These are phyloP conservation scores for Hyphantria cunea DNA, from an alignment of 1,140 invertebrate genomes.

Conservation along the genomic window DNA sequence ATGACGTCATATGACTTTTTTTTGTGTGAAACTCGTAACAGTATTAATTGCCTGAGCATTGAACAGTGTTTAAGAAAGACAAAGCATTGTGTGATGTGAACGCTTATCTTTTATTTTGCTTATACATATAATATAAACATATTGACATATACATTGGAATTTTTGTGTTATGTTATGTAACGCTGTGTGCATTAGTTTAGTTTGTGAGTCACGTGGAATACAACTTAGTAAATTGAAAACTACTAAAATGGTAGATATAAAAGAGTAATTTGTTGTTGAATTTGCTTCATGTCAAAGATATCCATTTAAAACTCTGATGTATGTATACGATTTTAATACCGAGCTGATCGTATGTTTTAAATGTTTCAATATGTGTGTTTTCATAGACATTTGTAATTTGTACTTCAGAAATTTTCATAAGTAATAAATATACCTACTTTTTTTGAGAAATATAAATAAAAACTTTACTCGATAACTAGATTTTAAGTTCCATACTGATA, in stretches of 20 bases:
- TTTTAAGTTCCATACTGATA: too few species aligned
- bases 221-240: too few species aligned
- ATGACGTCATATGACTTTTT: not conserved
- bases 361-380: too few species aligned
- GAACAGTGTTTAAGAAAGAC: slow-evolving; percentile 36
- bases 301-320: not conserved
- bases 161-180: slow-evolving; percentile 61
- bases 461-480: not conserved
- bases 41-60: slow-evolving; percentile 42
- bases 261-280: too few species aligned
- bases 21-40: slow-evolving; percentile 3
- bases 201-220: slow-evolving; percentile 63
- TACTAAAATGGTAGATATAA: not conserved
- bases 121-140: slow-evolving; percentile 24
- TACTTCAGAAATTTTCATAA: too few species aligned
- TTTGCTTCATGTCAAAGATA: not conserved
- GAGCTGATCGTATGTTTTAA: too few species aligned
- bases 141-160: slow-evolving; percentile 30
- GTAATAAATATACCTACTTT: too few species aligned
- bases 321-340: too few species aligned
- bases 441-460: not conserved
- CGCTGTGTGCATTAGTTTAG: slow-evolving; percentile 63
- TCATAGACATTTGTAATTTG: too few species aligned
- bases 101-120: slow-evolving; percentile 44
- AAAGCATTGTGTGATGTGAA: slow-evolving; percentile 47